phyloP scores from a whole-genome alignment of 2,113 vertebrate species.

The Grammomys dolichurus region DNA sequence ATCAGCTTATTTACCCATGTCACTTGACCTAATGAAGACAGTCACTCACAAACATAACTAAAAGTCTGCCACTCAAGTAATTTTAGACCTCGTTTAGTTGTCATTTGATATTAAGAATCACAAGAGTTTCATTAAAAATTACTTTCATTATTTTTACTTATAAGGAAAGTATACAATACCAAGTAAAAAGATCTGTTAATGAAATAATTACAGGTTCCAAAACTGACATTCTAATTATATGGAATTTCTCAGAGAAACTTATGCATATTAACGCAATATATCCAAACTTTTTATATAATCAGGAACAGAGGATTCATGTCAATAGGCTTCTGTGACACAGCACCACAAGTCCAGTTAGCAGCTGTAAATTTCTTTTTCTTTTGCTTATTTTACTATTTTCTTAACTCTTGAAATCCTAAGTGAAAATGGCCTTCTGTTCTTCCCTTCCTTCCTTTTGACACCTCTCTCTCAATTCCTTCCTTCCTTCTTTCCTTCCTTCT shows the following conservation, averaged over 20 bases:
- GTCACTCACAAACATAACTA: neutral
- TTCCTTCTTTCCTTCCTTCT: no score
- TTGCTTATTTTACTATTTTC: neutral
- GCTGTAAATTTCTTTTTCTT: neutral
- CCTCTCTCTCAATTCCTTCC: neutral
- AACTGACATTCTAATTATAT: neutral
- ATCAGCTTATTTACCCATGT: no score
- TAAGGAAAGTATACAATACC: neutral
- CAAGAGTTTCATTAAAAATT: neutral
- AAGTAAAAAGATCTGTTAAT: neutral
- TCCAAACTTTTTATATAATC: neutral
- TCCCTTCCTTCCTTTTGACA: neutral
- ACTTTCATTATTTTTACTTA: no score
- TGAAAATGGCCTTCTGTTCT: neutral
- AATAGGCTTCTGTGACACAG: accelerated
- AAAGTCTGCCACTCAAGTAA: neutral
- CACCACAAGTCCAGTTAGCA: neutral
- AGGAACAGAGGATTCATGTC: neutral
- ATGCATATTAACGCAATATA: accelerated
- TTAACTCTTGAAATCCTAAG: neutral
- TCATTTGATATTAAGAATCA: neutral
- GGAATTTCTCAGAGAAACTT: neutral
- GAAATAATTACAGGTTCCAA: neutral
- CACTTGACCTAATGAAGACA: neutral
- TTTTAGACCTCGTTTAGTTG: neutral